A percentile compares a stretch with the other conserved stretches of the same genome.
Evolutionary conservation across 2,888 invertebrate species (phyloP).

Genomic region (Anthrax anthrax): DNA sequence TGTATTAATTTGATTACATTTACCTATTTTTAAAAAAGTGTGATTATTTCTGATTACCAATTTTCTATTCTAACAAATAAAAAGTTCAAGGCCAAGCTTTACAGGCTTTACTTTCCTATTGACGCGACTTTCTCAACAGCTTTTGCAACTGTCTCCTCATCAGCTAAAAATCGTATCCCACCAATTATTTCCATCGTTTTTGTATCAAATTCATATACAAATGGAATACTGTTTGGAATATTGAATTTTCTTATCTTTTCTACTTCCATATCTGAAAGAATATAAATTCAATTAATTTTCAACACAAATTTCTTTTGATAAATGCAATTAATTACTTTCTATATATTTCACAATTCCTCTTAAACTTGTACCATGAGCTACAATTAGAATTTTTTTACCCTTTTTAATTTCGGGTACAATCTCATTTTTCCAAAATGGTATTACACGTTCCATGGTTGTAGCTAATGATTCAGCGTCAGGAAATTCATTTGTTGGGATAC

Average conservation of each 20-base stretch:
- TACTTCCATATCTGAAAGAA: slow-evolving; percentile 46
- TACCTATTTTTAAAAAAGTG: too few relatives aligned
- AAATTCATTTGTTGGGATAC: slow-evolving; percentile 56
- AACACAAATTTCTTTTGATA: not conserved
- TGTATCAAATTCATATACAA: slow-evolving; percentile 61
- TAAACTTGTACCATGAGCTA: slow-evolving; percentile 76
- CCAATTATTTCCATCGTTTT: slow-evolving; percentile 48
- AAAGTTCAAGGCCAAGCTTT: too few relatives aligned
- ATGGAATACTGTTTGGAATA: slow-evolving; percentile 67
- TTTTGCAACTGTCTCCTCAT: slow-evolving; percentile 59
- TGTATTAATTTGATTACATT: too few relatives aligned
- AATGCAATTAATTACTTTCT: slow-evolving; percentile 43
- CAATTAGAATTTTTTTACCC: slow-evolving; percentile 65
- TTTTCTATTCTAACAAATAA: too few relatives aligned
- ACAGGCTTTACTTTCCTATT: slow-evolving; percentile 53
- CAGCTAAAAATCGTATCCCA: slow-evolving; percentile 62
- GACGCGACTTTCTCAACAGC: slow-evolving; percentile 66
- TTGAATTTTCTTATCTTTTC: slow-evolving; percentile 60
- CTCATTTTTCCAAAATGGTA: slow-evolving; percentile 75
- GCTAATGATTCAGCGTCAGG: slow-evolving; percentile 73
- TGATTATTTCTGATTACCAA: too few relatives aligned
- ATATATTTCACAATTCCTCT: slow-evolving; percentile 76
- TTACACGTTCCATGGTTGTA: slow-evolving; percentile 62
- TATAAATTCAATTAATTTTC: slow-evolving; percentile 2
- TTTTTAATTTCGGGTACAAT: slow-evolving; percentile 54